Percentiles rank a stretch among this genome's conserved stretches.
These are phyloP conservation scores for Dasypolia templi DNA, from an alignment of 2,888 invertebrate species.

Conservation along the genomic window DNA sequence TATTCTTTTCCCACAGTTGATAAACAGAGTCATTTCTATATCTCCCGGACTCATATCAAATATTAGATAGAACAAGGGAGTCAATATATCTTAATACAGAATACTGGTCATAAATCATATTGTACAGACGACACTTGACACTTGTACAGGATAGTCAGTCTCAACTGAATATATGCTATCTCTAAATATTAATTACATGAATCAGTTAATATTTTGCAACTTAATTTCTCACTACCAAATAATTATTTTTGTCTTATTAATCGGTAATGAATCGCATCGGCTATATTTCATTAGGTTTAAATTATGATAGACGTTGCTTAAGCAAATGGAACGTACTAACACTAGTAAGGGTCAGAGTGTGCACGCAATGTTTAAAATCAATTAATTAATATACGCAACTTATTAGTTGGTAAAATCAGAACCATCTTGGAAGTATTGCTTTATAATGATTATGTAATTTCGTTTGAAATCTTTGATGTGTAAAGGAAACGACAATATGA, in stretches of 20 bases:
- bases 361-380: conserved; percentile 17
- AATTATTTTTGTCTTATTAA: conserved; percentile 45
- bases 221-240: conserved; percentile 22
- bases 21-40: conserved; percentile 63
- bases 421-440: background rate
- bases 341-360: conserved; percentile 17
- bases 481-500: background rate
- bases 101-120: conserved; percentile 57
- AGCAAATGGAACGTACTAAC: conserved; percentile 36
- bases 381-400: conserved; percentile 23
- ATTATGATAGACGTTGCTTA: conserved; percentile 45
- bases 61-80: conserved; percentile 54
- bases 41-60: conserved; percentile 56
- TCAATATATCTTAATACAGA: conserved; percentile 47
- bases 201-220: conserved; percentile 35
- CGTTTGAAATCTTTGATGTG: conserved; percentile 10
- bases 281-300: conserved; percentile 29
- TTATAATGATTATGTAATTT: conserved; percentile 29
- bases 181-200: conserved; percentile 24
- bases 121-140: conserved; percentile 41
- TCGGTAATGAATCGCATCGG: conserved; percentile 54
- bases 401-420: conserved; percentile 6
- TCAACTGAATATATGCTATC: conserved; percentile 23
- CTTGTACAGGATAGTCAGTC: conserved; percentile 26
- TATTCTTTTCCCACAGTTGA: conserved; percentile 67